phyloP scores from a whole-genome alignment of 2,797 vertebrate genomes.

The Melanotaenia pygmaea region DNA sequence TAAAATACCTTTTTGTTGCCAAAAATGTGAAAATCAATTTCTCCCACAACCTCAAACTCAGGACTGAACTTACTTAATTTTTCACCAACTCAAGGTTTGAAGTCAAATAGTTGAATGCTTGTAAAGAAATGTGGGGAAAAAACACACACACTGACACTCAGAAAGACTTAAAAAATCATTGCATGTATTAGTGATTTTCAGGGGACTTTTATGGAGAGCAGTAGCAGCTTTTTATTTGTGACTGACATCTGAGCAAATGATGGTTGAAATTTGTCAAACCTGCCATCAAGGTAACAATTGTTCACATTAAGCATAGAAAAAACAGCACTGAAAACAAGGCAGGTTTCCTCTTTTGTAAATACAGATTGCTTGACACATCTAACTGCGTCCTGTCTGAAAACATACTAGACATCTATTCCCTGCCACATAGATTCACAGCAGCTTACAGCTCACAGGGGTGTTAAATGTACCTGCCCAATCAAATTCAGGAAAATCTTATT shows the following conservation, averaged over 20 bases:
- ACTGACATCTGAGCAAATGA: neutral
- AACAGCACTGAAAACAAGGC: neutral
- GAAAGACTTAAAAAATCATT: neutral
- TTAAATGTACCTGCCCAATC: neutral
- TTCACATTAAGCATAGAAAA: slow-evolving; percentile 3
- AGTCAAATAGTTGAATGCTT: neutral
- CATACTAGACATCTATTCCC: neutral
- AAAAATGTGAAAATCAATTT: neutral
- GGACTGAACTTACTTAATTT: neutral
- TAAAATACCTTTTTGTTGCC: neutral
- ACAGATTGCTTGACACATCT: neutral
- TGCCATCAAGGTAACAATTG: neutral
- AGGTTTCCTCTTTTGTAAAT: neutral
- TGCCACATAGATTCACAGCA: neutral
- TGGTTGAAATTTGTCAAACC: neutral
- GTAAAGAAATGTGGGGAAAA: neutral
- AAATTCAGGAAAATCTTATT: neutral
- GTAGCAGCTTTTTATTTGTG: neutral
- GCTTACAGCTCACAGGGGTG: neutral
- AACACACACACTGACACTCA: neutral
- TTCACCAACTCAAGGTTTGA: neutral
- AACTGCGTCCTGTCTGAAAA: neutral
- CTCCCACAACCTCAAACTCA: neutral
- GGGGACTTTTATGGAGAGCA: neutral
- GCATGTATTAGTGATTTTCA: neutral